Base-by-base conservation (phyloP, 2,113 vertebrate species). In the Tragulus kanchil region DNA sequence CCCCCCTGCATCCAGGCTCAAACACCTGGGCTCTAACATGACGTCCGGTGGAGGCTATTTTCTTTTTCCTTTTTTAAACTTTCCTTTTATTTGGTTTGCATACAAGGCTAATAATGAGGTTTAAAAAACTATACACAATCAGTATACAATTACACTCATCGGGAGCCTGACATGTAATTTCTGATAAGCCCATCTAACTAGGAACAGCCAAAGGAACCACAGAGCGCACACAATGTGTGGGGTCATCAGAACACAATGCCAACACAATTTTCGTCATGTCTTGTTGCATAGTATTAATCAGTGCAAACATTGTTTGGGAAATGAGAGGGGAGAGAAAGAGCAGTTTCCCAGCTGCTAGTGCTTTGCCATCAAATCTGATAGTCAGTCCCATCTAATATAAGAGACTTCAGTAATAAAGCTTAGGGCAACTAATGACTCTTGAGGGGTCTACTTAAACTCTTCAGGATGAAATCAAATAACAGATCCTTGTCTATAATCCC, bases 71-170 rank as follows among this genome's bases (percentile, higher is more conserved):
- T 97, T 98, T 97, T 96, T 94, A 97, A 98, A 98, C 95, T 98
- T 98, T 95, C 98, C 97, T 97, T 98, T 98, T 98, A 97, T 97
- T 97, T 97, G 97, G 98, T 97, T 98, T 98, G 97, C 97, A 98
- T 96, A 98, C 98, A 97, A 97, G 96, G 96, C 97, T 98, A 98
- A 98, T 98, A 98, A 98, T 97, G 98, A 98, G 97, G 96, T 97
- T 97, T 97, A 71, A 97, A 97, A 98, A 97, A 98, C 97, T 98
- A 93, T 97, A 98, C 97, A 97, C 98, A 98, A 98, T 98, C 97
- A 97, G 98, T 92, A 94, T 96, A 97, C 97, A 98, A 98, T 98
- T 97, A 98, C 87, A 96, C 97, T 97, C 98, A 97, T 97, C 31
- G 90, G 97, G 97, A 95, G 96, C 94, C 98, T 98, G 98, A 98